phyloP scores from a whole-genome alignment of 2,888 invertebrate genomes.

The Rhopalosiphum nymphaeae region DNA sequence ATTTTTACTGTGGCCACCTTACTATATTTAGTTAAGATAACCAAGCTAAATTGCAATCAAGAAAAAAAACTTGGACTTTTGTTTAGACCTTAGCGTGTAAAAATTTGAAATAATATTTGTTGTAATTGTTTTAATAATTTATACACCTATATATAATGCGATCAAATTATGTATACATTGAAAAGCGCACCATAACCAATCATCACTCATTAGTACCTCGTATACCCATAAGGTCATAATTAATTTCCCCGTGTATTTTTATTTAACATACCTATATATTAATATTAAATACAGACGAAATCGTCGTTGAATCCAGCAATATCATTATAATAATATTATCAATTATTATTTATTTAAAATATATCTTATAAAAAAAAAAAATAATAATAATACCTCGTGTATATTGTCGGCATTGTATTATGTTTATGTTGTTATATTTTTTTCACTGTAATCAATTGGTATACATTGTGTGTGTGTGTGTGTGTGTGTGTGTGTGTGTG shows the following conservation, averaged over 20 bases:
- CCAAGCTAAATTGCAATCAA: background rate
- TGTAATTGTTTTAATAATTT: background rate
- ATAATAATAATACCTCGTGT: no score
- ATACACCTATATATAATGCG: background rate
- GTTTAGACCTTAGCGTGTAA: background rate
- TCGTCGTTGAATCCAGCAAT: no score
- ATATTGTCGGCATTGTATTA: background rate
- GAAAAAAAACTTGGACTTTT: background rate
- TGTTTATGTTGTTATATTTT: no score
- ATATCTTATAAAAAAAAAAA: background rate
- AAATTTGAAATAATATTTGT: background rate
- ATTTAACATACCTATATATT: no score
- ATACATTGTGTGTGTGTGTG: background rate
- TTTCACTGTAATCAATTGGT: background rate
- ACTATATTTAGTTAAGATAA: background rate
- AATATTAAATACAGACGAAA: no score
- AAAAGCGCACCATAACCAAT: background rate
- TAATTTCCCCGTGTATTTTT: no score
- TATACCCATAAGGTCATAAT: no score
- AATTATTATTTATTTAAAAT: no score
- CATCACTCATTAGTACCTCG: background rate
- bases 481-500: background rate
- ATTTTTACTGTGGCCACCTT: background rate
- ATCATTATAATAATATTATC: no score
- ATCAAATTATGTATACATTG: background rate